A percentile compares a stretch with the other conserved stretches of the same genome.
phyloP scores from a whole-genome alignment of 2,797 vertebrate species.

The Ciconia nigra region DNA sequence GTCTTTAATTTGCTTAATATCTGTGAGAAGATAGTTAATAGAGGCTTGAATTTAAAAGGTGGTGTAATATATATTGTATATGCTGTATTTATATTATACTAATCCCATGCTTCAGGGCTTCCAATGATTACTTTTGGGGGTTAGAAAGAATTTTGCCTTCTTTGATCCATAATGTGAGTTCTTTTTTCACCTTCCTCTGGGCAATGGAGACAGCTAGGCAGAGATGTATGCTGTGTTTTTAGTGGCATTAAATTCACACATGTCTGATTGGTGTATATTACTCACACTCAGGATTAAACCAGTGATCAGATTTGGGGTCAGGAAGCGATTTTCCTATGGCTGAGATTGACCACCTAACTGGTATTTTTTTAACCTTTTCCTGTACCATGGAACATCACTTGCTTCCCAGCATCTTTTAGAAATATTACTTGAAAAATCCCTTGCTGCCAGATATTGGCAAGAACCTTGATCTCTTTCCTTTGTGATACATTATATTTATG shows the following conservation, averaged over 20 bases:
- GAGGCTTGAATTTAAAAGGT: constrained; percentile 13
- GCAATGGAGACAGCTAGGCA: neutral
- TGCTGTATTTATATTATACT: constrained; percentile 22
- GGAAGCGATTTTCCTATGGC: neutral
- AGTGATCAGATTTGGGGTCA: neutral
- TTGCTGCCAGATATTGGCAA: neutral
- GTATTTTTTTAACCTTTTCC: neutral
- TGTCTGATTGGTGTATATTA: neutral
- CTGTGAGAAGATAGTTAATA: constrained; percentile 27
- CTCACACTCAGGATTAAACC: neutral
- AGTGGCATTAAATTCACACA: neutral
- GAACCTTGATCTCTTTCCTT: neutral
- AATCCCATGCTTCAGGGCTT: constrained; percentile 18
- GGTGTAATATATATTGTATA: constrained; percentile 42
- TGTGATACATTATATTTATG: neutral
- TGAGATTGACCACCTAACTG: neutral
- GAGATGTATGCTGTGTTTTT: neutral
- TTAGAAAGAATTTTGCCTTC: constrained; percentile 1
- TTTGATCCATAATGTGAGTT: constrained; percentile 9
- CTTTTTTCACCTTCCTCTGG: neutral
- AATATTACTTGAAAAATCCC: neutral
- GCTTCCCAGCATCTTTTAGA: neutral
- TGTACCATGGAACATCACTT: neutral
- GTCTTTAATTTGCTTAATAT: constrained; percentile 50
- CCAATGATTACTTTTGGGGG: neutral